A percentile compares a stretch with the other conserved stretches of the same genome.
phyloP scores from a whole-genome alignment of 2,888 invertebrate genomes.

The Netelia melanura region DNA sequence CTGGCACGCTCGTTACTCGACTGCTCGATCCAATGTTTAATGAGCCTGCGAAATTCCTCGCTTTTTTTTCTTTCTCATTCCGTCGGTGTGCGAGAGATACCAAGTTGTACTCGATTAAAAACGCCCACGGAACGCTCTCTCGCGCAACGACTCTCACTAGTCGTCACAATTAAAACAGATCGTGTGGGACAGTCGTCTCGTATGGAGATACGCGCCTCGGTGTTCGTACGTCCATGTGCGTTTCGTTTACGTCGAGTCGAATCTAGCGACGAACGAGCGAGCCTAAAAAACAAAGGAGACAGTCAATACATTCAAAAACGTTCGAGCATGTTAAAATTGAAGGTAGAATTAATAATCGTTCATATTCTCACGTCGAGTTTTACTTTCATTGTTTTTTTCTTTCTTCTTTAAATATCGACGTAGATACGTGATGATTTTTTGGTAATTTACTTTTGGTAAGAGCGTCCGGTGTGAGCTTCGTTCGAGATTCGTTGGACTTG shows the following conservation, averaged over 20 bases:
- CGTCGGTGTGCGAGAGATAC: slow-evolving; percentile 30
- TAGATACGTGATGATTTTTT: too few species aligned
- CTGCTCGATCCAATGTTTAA: slow-evolving; percentile 33
- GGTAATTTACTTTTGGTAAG: too few species aligned
- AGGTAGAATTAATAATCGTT: too few species aligned
- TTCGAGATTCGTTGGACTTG: too few species aligned
- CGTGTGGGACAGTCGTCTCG: slow-evolving; percentile 5
- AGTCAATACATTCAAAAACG: background rate
- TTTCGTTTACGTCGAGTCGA: background rate
- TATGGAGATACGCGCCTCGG: background rate
- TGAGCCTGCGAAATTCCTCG: slow-evolving; percentile 45
- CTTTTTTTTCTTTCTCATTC: slow-evolving; percentile 10
- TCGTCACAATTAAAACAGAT: slow-evolving; percentile 47
- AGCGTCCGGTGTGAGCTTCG: too few species aligned
- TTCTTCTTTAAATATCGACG: background rate
- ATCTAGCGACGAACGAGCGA: background rate
- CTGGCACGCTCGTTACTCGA: background rate
- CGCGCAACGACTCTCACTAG: slow-evolving; percentile 2
- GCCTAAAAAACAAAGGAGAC: background rate
- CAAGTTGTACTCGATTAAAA: slow-evolving; percentile 57
- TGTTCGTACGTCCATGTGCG: background rate
- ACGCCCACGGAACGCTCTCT: slow-evolving; percentile 42
- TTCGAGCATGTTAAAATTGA: too few species aligned
- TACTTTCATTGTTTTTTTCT: background rate
- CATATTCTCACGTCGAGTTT: background rate